Conservation (phyloP, 2,888 invertebrate species). For the Drosophila rellima region DNA sequence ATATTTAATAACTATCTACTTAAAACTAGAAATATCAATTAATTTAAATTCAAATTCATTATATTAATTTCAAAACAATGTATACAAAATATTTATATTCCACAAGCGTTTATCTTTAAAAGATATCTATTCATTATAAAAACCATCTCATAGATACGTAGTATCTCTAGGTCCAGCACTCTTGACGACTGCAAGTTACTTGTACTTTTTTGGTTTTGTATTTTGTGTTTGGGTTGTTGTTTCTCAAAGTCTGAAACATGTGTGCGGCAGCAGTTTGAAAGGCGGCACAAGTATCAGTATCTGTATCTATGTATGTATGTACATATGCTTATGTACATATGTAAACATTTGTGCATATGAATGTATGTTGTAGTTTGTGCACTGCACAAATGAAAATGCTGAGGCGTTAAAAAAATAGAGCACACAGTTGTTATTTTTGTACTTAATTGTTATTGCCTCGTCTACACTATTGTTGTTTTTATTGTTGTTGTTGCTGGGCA, state of each 20-base stretch:
- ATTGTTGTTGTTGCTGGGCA: constrained; percentile 51
- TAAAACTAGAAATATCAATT: too few species aligned
- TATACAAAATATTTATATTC: background rate
- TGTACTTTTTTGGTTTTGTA: constrained; percentile 36
- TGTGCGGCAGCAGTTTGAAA: constrained; percentile 77
- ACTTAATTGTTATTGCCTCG: constrained; percentile 73
- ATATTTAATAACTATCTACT: too few species aligned
- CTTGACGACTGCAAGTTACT: constrained; percentile 15
- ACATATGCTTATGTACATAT: constrained; percentile 12
- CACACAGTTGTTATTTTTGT: constrained; percentile 75
- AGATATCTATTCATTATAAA: background rate
- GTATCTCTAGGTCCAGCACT: constrained; percentile 19
- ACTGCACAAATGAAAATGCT: constrained; percentile 72
- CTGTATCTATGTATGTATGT: constrained; percentile 26
- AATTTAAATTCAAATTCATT: too few species aligned
- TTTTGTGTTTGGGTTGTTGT: constrained; percentile 62
- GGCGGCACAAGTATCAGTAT: constrained; percentile 52
- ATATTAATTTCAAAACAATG: too few species aligned
- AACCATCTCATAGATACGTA: constrained; percentile 2
- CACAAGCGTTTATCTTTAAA: background rate
- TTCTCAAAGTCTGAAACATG: constrained; percentile 66
- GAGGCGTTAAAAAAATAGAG: constrained; percentile 81
- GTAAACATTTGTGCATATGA: constrained; percentile 30
- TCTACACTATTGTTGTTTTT: constrained; percentile 45
- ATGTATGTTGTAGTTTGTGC: constrained; percentile 49